These are phyloP conservation scores for Trissoscelio sp. DNA, from an alignment of 2,888 invertebrate species.

Conservation along the genomic window DNA sequence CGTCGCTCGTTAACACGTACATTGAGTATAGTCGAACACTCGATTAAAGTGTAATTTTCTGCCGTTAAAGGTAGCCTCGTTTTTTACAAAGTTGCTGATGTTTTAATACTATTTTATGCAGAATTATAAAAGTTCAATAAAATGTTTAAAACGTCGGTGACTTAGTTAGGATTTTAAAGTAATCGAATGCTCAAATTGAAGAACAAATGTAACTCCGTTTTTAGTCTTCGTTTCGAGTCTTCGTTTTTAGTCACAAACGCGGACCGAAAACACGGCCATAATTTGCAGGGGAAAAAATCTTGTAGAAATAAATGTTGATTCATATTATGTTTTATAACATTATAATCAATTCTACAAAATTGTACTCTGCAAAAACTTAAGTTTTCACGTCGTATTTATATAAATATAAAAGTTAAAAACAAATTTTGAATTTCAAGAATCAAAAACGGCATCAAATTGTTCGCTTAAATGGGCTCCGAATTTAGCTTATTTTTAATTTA, in stretches of 20 bases:
- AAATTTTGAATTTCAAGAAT: not conserved
- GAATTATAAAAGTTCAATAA: too few species aligned
- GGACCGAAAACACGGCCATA: slow-evolving; percentile 48
- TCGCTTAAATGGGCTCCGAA: too few species aligned
- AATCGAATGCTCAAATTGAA: slow-evolving; percentile 41
- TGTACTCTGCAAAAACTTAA: not conserved
- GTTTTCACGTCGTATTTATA: not conserved
- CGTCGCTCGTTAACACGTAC: slow-evolving; percentile 26
- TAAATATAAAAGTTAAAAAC: not conserved
- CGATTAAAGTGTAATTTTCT: slow-evolving; percentile 53
- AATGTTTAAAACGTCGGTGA: slow-evolving; percentile 9
- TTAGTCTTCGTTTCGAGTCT: slow-evolving; percentile 12
- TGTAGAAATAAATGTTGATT: too few species aligned
- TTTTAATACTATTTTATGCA: not conserved
- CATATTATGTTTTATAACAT: not conserved
- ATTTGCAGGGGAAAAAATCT: slow-evolving; percentile 7
- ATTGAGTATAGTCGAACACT: slow-evolving; percentile 37
- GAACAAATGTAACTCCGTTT: slow-evolving; percentile 10
- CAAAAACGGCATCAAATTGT: too few species aligned
- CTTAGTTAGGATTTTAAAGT: not conserved
- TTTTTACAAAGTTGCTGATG: slow-evolving; percentile 6
- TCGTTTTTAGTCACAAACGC: slow-evolving; percentile 34
- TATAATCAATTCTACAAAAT: not conserved
- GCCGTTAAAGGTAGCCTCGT: slow-evolving; percentile 48
- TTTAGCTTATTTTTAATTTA: too few species aligned